Conservation (phyloP, 2,797 vertebrate species). For the Chloroceryle amazona region DNA sequence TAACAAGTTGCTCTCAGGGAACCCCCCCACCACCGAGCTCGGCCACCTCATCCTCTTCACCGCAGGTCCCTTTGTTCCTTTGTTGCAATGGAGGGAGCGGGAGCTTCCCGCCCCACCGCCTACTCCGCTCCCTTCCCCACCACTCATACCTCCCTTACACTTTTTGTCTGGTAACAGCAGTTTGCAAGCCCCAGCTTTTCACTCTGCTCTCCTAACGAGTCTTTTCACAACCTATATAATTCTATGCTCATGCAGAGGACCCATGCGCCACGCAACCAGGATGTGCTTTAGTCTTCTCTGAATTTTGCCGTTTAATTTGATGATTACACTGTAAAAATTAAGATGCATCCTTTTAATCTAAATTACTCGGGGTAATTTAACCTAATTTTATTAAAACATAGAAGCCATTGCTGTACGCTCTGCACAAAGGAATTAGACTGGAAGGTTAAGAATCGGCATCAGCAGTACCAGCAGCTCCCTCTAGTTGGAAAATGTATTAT, state of each 20-base stretch:
- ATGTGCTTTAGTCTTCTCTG: rapidly evolving
- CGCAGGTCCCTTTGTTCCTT: slow-evolving; percentile 56
- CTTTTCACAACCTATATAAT: neutral
- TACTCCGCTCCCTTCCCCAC: neutral
- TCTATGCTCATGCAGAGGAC: neutral
- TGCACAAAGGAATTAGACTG: slow-evolving; percentile 55
- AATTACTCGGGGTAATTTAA: neutral
- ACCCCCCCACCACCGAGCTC: rapidly evolving
- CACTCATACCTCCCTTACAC: neutral
- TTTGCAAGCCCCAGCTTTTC: neutral
- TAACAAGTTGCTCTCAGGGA: neutral
- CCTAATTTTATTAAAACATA: neutral
- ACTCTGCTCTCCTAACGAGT: neutral
- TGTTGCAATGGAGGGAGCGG: neutral
- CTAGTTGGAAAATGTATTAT: slow-evolving; percentile 48
- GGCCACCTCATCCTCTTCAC: neutral
- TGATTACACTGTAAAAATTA: neutral
- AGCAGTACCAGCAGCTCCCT: slow-evolving; percentile 48
- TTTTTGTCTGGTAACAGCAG: neutral
- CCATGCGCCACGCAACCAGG: neutral
- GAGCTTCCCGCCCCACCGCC: neutral
- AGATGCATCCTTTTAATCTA: neutral
- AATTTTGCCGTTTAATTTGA: neutral
- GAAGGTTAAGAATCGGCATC: slow-evolving; percentile 1
- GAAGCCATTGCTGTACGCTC: neutral